phyloP scores from a whole-genome alignment of 2,888 invertebrate species.

The Harpalus rubripes region DNA sequence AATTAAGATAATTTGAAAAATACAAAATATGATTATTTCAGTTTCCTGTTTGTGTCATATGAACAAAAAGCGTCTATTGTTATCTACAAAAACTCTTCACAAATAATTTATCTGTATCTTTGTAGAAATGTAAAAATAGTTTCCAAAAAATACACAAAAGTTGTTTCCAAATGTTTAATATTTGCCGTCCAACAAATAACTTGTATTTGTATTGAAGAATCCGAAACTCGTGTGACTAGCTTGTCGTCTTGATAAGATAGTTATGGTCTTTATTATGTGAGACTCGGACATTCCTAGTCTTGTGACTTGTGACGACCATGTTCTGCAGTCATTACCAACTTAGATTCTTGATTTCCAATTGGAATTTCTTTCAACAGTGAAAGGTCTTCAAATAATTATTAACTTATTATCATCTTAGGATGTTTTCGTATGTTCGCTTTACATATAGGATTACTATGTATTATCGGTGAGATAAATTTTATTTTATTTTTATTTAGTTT shows the following conservation, averaged over 20 bases:
- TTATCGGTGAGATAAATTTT: slow-evolving; percentile 32
- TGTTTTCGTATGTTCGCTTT: slow-evolving; percentile 38
- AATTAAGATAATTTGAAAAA: too few species aligned
- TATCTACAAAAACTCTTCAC: too few species aligned
- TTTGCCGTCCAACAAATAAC: neutral
- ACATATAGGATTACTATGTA: slow-evolving; percentile 33
- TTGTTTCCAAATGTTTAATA: neutral
- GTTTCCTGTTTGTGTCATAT: too few species aligned
- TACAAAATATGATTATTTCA: too few species aligned
- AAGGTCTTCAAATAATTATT: slow-evolving; percentile 16
- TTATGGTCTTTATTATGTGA: neutral
- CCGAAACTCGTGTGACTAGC: slow-evolving; percentile 30
- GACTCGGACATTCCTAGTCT: neutral
- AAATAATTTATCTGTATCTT: too few species aligned
- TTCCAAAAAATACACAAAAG: neutral
- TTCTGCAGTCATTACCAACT: neutral
- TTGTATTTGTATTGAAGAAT: slow-evolving; percentile 22
- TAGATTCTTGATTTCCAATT: neutral
- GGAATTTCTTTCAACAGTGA: neutral
- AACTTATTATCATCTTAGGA: neutral
- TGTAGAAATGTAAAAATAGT: neutral
- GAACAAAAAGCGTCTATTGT: too few species aligned
- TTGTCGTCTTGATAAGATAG: slow-evolving; percentile 28
- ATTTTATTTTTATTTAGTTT: neutral
- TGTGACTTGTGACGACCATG: neutral